phyloP scores from a whole-genome alignment of 2,113 vertebrate genomes.

The Phylloscopus trochiloides region DNA sequence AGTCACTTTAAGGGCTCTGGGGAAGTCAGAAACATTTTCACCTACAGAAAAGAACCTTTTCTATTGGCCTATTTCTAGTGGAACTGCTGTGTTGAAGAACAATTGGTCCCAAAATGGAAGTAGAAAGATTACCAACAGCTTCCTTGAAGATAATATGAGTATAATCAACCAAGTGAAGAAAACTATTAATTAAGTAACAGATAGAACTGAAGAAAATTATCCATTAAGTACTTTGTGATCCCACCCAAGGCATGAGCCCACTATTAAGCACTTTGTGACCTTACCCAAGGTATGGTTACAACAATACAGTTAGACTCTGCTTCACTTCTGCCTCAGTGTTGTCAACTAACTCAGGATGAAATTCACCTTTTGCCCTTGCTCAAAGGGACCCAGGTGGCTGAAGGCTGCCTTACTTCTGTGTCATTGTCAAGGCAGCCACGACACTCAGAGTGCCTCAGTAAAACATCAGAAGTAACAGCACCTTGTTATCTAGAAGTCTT shows the following conservation, averaged over 20 bases:
- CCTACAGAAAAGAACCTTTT: not conserved
- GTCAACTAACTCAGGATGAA: not conserved
- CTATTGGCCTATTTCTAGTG: not conserved
- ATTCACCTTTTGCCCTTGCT: not conserved
- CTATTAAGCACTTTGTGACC: not conserved
- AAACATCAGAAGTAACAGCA: not conserved
- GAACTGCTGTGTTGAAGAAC: not conserved
- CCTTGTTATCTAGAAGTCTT: not conserved
- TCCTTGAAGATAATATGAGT: not conserved
- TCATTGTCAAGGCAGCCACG: not conserved
- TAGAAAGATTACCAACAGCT: not conserved
- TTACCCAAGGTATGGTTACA: not conserved
- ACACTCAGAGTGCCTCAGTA: not conserved
- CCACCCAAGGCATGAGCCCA: not conserved
- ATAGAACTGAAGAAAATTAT: not conserved
- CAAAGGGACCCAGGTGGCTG: not conserved
- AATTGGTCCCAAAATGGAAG: not conserved
- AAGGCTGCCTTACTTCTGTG: not conserved
- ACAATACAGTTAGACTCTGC: not conserved
- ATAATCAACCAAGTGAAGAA: not conserved
- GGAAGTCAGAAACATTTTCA: not conserved
- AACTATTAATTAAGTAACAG: not conserved
- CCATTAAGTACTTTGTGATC: not conserved
- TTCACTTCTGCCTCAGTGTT: not conserved
- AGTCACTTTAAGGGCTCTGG: not conserved